These are phyloP conservation scores for Eupelmus urozonus DNA, from an alignment of 2,888 invertebrate genomes.

Conservation along the genomic window DNA sequence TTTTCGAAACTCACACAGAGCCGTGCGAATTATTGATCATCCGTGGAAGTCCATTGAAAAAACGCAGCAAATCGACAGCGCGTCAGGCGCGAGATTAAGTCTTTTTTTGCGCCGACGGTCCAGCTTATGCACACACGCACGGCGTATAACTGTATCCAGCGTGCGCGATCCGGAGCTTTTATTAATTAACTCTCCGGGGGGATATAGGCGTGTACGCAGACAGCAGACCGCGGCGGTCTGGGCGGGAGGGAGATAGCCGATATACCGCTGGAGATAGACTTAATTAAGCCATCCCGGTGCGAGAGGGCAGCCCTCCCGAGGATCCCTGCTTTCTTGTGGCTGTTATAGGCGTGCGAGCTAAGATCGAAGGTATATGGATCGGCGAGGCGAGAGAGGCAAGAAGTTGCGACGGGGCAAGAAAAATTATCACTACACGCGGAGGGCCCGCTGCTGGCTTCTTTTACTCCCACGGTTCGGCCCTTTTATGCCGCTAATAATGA, in stretches of 20 bases:
- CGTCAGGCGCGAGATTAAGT: constrained; percentile 7
- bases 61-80: too few relatives aligned
- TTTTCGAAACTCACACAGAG: too few relatives aligned
- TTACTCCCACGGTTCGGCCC: background rate
- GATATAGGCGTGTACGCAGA: constrained; percentile 26
- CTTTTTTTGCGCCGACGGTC: background rate
- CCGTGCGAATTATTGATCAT: too few relatives aligned
- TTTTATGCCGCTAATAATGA: constrained; percentile 13
- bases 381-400: constrained; percentile 19
- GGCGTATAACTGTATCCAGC: background rate
- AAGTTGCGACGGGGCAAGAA: constrained; percentile 8
- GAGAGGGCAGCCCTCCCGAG: constrained; percentile 30
- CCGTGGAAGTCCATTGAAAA: too few relatives aligned
- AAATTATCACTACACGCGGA: constrained; percentile 29
- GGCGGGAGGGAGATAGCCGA: constrained; percentile 26
- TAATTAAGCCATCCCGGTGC: constrained; percentile 53
- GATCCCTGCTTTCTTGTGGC: constrained; percentile 30
- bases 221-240: too few relatives aligned
- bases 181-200: constrained; percentile 46
- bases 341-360: background rate
- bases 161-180: constrained; percentile 34
- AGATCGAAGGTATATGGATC: constrained; percentile 3
- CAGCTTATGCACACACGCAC: constrained; percentile 3
- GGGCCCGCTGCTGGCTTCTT: background rate
- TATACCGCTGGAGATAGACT: constrained; percentile 52